phyloP scores from a whole-genome alignment of 2,888 invertebrate species.

The Amorpha juglandis region DNA sequence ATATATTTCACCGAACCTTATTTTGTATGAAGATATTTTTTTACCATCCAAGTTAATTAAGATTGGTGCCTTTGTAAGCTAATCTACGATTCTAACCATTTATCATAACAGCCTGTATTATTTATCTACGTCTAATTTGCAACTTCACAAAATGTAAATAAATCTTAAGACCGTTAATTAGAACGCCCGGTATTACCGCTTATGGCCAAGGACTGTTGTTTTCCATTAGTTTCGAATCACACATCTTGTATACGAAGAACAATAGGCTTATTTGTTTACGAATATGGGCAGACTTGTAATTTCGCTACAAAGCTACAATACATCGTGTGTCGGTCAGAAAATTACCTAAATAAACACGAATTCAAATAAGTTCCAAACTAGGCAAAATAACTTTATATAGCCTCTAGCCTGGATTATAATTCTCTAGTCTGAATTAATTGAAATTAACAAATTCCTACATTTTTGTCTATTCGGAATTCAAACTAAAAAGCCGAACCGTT shows the following conservation, averaged over 20 bases:
- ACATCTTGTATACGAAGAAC: neutral
- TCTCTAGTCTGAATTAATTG: neutral
- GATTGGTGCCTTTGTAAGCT: too few species aligned
- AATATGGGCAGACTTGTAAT: conserved; percentile 35
- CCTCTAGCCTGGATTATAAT: neutral
- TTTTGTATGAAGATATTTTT: too few species aligned
- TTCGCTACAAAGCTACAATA: conserved; percentile 43
- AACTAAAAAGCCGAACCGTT: neutral
- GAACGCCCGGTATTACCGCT: too few species aligned
- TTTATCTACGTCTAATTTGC: too few species aligned
- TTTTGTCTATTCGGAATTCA: neutral
- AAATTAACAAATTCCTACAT: neutral
- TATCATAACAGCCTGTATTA: too few species aligned
- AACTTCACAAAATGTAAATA: too few species aligned
- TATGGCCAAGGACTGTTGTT: too few species aligned
- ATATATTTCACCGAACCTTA: too few species aligned
- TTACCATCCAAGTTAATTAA: too few species aligned
- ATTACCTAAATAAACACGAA: conserved; percentile 60
- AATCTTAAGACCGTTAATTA: too few species aligned
- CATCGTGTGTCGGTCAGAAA: conserved; percentile 39
- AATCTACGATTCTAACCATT: too few species aligned
- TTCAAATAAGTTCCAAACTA: conserved; percentile 35
- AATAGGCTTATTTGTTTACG: conserved; percentile 1
- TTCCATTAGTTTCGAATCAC: neutral
- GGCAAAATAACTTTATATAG: conserved; percentile 6